phyloP scores from a whole-genome alignment of 2,797 vertebrate species.

The Eurystomus glaucurus region DNA sequence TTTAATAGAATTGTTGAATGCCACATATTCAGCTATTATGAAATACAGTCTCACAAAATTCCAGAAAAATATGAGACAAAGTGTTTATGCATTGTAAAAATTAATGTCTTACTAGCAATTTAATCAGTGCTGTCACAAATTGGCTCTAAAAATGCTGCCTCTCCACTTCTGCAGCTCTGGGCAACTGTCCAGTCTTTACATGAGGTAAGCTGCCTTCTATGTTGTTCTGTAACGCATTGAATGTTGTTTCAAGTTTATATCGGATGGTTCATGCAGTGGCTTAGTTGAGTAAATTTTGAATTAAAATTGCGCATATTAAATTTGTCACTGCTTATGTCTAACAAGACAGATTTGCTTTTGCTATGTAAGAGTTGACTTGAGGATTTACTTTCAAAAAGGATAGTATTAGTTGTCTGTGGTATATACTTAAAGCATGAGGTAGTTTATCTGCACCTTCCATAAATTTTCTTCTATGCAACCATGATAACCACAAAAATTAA shows the following conservation, averaged over 20 bases:
- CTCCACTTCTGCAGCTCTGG: neutral
- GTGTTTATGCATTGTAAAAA: neutral
- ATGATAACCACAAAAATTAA: neutral
- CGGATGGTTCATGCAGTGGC: neutral
- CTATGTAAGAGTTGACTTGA: neutral
- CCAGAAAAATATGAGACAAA: neutral
- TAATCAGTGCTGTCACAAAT: neutral
- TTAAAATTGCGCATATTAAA: neutral
- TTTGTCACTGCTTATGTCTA: neutral
- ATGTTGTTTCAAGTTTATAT: constrained; percentile 1
- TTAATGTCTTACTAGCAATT: neutral
- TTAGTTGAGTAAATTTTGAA: neutral
- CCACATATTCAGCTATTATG: neutral
- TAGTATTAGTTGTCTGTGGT: neutral
- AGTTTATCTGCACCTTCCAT: neutral
- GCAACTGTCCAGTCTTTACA: neutral
- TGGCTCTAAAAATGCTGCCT: neutral
- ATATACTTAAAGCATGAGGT: neutral
- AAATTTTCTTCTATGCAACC: neutral
- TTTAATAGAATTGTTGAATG: neutral
- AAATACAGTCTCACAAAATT: neutral
- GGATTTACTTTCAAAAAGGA: neutral
- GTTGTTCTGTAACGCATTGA: neutral
- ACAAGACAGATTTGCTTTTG: neutral
- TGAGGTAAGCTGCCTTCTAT: neutral